phyloP scores from a whole-genome alignment of 2,797 vertebrate species.

The Pitangus sulphuratus region DNA sequence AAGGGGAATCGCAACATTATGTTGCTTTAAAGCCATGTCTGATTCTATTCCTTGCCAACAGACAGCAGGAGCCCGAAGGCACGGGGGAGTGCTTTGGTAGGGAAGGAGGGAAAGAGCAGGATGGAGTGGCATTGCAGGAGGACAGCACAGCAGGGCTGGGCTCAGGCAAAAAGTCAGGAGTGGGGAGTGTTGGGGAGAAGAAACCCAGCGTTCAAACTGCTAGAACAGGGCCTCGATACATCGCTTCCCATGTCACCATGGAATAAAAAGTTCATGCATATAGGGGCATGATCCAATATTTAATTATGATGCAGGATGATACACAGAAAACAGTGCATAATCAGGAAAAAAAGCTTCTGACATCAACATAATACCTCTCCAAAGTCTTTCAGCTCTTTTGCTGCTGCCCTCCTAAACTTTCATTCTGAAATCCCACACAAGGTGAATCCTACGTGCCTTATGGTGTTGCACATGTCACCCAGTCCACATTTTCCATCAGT shows the following conservation, averaged over 20 bases:
- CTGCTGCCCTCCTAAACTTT: not conserved
- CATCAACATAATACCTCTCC: not conserved
- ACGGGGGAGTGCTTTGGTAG: not conserved
- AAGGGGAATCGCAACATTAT: constrained; percentile 29
- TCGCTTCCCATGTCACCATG: not conserved
- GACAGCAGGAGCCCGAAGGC: not conserved
- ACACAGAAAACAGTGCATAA: not conserved
- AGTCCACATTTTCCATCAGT: not conserved
- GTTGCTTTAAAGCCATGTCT: constrained; percentile 14
- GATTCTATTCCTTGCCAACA: not conserved
- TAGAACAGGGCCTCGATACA: not conserved
- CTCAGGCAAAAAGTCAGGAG: not conserved
- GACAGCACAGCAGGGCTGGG: not conserved
- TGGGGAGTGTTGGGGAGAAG: accelerated
- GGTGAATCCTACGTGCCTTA: not conserved
- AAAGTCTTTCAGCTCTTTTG: not conserved
- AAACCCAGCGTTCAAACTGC: not conserved
- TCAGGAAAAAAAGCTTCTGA: accelerated
- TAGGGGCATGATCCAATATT: not conserved
- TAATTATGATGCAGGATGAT: not conserved
- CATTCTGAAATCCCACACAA: not conserved
- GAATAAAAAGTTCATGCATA: not conserved
- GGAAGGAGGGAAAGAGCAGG: not conserved
- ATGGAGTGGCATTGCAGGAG: not conserved
- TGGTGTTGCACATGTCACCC: accelerated